A percentile compares a stretch with the other conserved stretches of the same genome.
Conservation (phyloP, 2,113 vertebrate genomes). For the Macrotus californicus region DNA sequence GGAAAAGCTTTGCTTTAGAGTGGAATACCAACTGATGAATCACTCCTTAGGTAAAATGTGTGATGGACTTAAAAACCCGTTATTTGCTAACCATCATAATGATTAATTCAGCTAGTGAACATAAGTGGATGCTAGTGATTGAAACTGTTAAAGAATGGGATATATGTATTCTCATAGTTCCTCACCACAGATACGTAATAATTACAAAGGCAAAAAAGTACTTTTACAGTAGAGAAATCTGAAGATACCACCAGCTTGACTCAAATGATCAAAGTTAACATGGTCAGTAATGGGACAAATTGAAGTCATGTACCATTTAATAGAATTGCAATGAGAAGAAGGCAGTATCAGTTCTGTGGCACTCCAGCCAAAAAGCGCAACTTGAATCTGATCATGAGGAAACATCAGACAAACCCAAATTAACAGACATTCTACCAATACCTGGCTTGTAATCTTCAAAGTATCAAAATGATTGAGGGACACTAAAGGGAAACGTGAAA, state of each 20-base stretch:
- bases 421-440: neutral
- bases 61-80: neutral
- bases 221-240: neutral
- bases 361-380: neutral
- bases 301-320: neutral
- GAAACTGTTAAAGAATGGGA: neutral
- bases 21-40: neutral
- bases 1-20: neutral
- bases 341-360: neutral
- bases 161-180: neutral
- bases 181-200: neutral
- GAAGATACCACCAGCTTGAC: neutral
- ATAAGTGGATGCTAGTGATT: neutral
- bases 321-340: neutral
- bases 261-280: neutral
- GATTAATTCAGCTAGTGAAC: constrained; percentile 7
- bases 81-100: neutral
- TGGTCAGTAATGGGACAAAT: neutral
- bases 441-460: neutral
- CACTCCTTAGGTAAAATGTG: too few species aligned
- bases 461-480: neutral
- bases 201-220: neutral
- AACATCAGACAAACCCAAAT: neutral
- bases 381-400: neutral
- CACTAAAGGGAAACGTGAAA: neutral